Conservation (phyloP, 1,140 invertebrate species). For the Pseudomyrmex sp. region DNA sequence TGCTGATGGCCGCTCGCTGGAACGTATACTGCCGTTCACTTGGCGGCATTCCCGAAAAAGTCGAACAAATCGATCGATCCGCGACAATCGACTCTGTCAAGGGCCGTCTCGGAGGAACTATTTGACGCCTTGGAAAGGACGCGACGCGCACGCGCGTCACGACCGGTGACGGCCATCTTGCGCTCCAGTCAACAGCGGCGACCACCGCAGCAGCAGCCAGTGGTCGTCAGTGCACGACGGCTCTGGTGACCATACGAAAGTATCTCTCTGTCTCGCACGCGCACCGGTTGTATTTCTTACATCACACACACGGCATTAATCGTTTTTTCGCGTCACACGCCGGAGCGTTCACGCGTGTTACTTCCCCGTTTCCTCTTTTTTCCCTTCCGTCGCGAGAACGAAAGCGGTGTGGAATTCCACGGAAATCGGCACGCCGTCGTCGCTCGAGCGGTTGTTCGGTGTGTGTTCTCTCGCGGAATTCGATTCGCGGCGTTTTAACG, state of each 20-base stretch:
- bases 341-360: neutral
- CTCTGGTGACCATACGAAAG: constrained; percentile 66
- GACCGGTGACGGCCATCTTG: constrained; percentile 77
- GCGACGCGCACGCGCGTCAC: constrained; percentile 71
- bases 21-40: no score
- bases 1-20: no score
- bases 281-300: constrained; percentile 48
- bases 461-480: neutral
- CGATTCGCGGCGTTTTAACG: constrained; percentile 28
- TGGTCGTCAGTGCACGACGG: constrained; percentile 79
- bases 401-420: neutral
- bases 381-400: constrained; percentile 33
- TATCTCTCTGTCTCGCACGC: constrained; percentile 36
- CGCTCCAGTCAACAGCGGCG: constrained; percentile 72
- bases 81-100: neutral
- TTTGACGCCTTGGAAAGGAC: constrained; percentile 59
- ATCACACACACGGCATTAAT: constrained; percentile 18
- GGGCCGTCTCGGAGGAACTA: constrained; percentile 67
- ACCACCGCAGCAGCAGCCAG: constrained; percentile 73
- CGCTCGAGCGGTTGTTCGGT: neutral
- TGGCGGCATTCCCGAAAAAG: no score
- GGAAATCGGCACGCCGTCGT: constrained; percentile 26
- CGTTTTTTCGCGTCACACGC: constrained; percentile 33
- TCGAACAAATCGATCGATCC: neutral
- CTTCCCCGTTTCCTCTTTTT: neutral